Evolutionary conservation across 2,797 vertebrate genomes (phyloP).

Genomic region (Eospalax fontanierii): DNA sequence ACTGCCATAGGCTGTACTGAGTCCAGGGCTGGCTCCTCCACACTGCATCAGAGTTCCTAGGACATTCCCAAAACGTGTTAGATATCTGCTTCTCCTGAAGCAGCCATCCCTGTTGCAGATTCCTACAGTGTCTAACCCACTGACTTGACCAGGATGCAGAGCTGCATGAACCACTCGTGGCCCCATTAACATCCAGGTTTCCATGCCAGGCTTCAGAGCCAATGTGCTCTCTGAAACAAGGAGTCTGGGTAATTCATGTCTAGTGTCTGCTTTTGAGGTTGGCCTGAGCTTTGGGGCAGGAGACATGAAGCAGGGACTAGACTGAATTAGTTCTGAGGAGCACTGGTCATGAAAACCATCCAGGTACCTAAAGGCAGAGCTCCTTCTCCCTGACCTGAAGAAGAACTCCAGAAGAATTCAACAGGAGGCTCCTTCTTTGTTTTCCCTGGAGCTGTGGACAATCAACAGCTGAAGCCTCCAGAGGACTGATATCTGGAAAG

Average conservation of each 20-base stretch:
- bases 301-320: background rate
- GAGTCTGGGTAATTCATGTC: background rate
- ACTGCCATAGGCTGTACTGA: background rate
- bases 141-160: background rate
- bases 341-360: background rate
- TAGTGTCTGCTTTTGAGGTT: background rate
- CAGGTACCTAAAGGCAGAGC: background rate
- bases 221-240: background rate
- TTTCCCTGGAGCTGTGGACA: slow-evolving; percentile 43
- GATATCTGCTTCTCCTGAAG: background rate
- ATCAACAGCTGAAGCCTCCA: background rate
- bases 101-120: background rate
- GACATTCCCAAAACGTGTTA: background rate
- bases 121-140: background rate
- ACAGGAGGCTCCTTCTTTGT: background rate
- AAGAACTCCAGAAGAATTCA: background rate
- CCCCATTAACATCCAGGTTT: background rate
- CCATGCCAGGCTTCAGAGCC: background rate
- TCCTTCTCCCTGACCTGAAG: background rate
- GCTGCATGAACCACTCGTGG: background rate
- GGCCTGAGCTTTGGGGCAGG: background rate
- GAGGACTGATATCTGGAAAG: background rate
- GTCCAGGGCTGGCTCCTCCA: background rate
- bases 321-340: background rate
- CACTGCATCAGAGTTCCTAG: background rate